Evolutionary conservation across 1,140 invertebrate genomes (phyloP).

Genomic region (Plodia interpunctella): DNA sequence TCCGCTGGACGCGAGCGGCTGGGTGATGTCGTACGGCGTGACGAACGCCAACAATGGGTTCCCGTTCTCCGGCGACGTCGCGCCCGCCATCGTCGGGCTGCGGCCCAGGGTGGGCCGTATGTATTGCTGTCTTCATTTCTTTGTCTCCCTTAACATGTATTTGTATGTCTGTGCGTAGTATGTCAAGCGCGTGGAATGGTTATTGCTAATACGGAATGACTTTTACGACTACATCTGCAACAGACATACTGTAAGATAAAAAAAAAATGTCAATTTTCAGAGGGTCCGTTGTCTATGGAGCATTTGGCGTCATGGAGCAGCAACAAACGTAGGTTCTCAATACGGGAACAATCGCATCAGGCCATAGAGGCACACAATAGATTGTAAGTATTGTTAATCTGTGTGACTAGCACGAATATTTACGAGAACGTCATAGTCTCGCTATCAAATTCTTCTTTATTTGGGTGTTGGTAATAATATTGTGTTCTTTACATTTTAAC

Average conservation of each 20-base stretch:
- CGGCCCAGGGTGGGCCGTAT: slow-evolving; percentile 41
- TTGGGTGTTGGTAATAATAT: too few species aligned
- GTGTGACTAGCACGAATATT: too few species aligned
- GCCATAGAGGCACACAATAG: slow-evolving; percentile 68
- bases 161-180: too few species aligned
- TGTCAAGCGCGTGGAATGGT: too few species aligned
- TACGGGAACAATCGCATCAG: slow-evolving; percentile 82
- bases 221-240: too few species aligned
- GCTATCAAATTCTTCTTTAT: too few species aligned
- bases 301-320: slow-evolving; percentile 42
- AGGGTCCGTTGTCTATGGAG: slow-evolving; percentile 51
- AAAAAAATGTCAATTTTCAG: slow-evolving; percentile 25
- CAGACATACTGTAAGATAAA: too few species aligned
- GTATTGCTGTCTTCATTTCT: slow-evolving; percentile 14
- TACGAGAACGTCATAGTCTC: too few species aligned
- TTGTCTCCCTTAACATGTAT: too few species aligned
- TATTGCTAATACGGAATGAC: too few species aligned
- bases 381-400: slow-evolving; percentile 56
- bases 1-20: slow-evolving; percentile 52
- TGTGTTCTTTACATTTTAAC: too few species aligned
- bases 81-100: slow-evolving; percentile 56
- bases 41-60: slow-evolving; percentile 36
- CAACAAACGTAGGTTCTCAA: slow-evolving; percentile 89
- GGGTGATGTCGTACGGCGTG: slow-evolving; percentile 44
- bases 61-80: slow-evolving; percentile 52